phyloP scores from a whole-genome alignment of 2,888 invertebrate genomes.

The Dimorphilus gyrociliatus region DNA sequence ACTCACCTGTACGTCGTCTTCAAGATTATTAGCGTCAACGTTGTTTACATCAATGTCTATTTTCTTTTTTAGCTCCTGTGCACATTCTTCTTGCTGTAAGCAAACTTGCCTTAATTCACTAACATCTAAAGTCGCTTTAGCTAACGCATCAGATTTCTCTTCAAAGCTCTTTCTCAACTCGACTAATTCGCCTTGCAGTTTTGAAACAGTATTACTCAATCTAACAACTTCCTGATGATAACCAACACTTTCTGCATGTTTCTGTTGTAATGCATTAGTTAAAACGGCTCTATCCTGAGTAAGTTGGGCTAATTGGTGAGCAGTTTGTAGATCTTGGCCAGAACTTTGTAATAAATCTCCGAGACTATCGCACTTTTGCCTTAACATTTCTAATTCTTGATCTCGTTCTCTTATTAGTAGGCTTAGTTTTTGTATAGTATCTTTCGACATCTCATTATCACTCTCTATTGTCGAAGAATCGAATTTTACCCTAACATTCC shows the following conservation, averaged over 20 bases:
- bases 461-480: conserved; percentile 2
- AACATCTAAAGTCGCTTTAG: no score
- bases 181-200: conserved; percentile 22
- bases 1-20: no score
- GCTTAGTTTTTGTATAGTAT: conserved; percentile 36
- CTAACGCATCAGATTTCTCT: conserved; percentile 31
- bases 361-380: conserved; percentile 33
- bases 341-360: no score
- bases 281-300: no score
- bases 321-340: no score
- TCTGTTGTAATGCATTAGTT: conserved; percentile 48
- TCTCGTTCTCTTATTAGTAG: conserved; percentile 37
- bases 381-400: conserved; percentile 37
- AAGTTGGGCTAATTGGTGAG: no score
- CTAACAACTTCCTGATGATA: conserved; percentile 73
- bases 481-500: conserved; percentile 7
- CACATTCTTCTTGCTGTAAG: no score
- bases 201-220: conserved; percentile 34
- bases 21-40: no score
- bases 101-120: no score
- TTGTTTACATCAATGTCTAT: no score
- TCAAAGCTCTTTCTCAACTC: conserved; percentile 32
- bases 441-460: conserved; percentile 34
- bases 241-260: conserved; percentile 65
- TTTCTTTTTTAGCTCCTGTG: no score